phyloP scores from a whole-genome alignment of 2,888 invertebrate species.

The Allolobophora icterica region DNA sequence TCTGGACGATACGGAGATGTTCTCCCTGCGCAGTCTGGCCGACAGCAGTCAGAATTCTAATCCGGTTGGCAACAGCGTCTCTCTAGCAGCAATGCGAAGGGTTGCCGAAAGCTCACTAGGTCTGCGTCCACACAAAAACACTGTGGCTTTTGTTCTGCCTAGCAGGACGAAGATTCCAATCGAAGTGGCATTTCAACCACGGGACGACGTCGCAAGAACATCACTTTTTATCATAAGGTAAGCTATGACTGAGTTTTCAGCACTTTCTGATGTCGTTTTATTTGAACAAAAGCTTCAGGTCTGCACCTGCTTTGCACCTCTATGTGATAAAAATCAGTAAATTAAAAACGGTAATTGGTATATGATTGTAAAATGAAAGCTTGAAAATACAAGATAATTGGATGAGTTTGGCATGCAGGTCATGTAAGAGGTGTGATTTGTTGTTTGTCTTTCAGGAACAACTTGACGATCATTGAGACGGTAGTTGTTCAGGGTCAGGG shows the following conservation, averaged over 20 bases:
- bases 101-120: slow-evolving; percentile 65
- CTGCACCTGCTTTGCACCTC: neutral
- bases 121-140: slow-evolving; percentile 67
- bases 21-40: slow-evolving; percentile 4
- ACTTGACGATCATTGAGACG: slow-evolving; percentile 88
- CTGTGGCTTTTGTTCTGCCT: slow-evolving; percentile 71
- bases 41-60: neutral
- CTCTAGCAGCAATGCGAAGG: slow-evolving; percentile 44
- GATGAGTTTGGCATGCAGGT: neutral
- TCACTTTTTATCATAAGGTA: slow-evolving; percentile 68
- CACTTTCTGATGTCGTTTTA: neutral
- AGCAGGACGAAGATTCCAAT: slow-evolving; percentile 69
- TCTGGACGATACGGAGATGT: neutral
- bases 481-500: slow-evolving; percentile 83
- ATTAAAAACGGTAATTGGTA: neutral
- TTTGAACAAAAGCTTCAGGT: neutral
- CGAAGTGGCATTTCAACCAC: slow-evolving; percentile 67
- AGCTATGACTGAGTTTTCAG: slow-evolving; percentile 20
- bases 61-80: neutral
- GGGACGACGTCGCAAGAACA: slow-evolving; percentile 66
- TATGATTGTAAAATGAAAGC: neutral
- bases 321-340: neutral
- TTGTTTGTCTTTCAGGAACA: slow-evolving; percentile 75
- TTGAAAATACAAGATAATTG: neutral
- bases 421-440: too few species aligned